phyloP scores from a whole-genome alignment of 2,888 invertebrate species.

The Diabrotica balteata region DNA sequence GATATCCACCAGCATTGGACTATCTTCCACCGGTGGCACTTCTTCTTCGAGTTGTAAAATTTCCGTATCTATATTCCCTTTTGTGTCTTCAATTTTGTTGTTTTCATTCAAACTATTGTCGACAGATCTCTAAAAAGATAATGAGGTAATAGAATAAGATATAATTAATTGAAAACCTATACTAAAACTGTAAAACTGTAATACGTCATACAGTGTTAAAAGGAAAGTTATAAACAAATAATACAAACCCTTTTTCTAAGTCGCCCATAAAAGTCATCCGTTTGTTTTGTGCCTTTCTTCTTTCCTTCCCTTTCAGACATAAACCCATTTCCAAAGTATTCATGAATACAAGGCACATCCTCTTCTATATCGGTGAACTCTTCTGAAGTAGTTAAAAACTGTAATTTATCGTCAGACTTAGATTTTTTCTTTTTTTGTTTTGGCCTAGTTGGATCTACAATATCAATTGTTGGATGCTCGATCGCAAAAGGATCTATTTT shows the following conservation, averaged over 20 bases:
- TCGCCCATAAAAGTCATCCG: slow-evolving; percentile 19
- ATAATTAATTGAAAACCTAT: too few relatives aligned
- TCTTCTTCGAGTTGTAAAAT: background rate
- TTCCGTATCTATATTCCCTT: slow-evolving; percentile 1
- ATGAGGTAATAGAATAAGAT: background rate
- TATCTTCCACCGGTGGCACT: background rate
- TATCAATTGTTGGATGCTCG: slow-evolving; percentile 19
- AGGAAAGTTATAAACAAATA: background rate
- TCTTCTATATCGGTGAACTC: slow-evolving; percentile 40
- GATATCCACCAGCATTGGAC: background rate
- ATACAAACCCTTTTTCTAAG: slow-evolving; percentile 24
- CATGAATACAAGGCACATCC: slow-evolving; percentile 42
- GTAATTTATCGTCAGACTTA: slow-evolving; percentile 28
- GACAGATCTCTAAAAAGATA: slow-evolving; percentile 2
- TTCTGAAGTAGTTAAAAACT: slow-evolving; percentile 37
- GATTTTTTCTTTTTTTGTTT: slow-evolving; percentile 25
- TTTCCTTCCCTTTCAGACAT: background rate
- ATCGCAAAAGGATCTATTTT: slow-evolving; percentile 29
- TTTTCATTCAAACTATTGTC: slow-evolving; percentile 4
- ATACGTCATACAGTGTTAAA: background rate
- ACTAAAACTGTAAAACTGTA: background rate
- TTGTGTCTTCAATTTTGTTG: slow-evolving; percentile 4
- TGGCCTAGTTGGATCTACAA: slow-evolving; percentile 20
- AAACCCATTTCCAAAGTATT: slow-evolving; percentile 33
- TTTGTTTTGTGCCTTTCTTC: slow-evolving; percentile 15